These are phyloP conservation scores for Syngnathoides biaculeatus DNA, from an alignment of 2,113 vertebrate species.

Conservation along the genomic window DNA sequence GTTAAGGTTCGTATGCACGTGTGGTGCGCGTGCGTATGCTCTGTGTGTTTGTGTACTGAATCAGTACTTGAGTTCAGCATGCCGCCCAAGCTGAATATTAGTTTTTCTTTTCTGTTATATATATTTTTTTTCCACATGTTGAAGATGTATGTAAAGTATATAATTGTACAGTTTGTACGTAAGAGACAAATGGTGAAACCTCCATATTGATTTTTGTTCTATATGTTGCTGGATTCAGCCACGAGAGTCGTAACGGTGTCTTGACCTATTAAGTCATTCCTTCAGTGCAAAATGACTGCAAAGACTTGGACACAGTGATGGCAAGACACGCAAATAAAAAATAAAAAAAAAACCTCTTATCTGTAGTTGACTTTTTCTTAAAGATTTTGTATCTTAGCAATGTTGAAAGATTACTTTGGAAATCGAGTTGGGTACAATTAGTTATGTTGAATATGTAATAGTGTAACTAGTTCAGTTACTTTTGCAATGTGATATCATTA, in stretches of 20 bases:
- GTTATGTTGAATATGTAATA: too few species aligned
- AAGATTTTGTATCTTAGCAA: not conserved
- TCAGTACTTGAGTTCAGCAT: slow-evolving; percentile 76
- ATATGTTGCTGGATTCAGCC: slow-evolving; percentile 40
- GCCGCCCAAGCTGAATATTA: slow-evolving; percentile 70
- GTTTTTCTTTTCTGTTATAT: slow-evolving; percentile 48
- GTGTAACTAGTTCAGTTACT: too few species aligned
- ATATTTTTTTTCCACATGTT: slow-evolving; percentile 50
- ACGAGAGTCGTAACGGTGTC: slow-evolving; percentile 8
- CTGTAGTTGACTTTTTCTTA: slow-evolving; percentile 26
- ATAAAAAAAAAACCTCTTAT: slow-evolving; percentile 41
- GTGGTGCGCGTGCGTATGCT: slow-evolving; percentile 56
- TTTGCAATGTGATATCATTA: too few species aligned
- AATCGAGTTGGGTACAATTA: too few species aligned
- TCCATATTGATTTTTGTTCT: slow-evolving; percentile 41
- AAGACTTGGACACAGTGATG: slow-evolving; percentile 54
- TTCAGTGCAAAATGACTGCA: slow-evolving; percentile 45
- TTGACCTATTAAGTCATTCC: slow-evolving; percentile 47
- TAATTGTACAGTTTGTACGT: slow-evolving; percentile 64
- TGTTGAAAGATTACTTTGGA: too few species aligned
- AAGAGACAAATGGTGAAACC: slow-evolving; percentile 53
- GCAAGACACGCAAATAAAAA: slow-evolving; percentile 59
- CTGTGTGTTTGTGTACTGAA: slow-evolving; percentile 69
- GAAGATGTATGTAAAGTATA: slow-evolving; percentile 51
- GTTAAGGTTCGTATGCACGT: slow-evolving; percentile 55